Conservation (phyloP, 2,888 invertebrate genomes). For the Lasiommata megera region DNA sequence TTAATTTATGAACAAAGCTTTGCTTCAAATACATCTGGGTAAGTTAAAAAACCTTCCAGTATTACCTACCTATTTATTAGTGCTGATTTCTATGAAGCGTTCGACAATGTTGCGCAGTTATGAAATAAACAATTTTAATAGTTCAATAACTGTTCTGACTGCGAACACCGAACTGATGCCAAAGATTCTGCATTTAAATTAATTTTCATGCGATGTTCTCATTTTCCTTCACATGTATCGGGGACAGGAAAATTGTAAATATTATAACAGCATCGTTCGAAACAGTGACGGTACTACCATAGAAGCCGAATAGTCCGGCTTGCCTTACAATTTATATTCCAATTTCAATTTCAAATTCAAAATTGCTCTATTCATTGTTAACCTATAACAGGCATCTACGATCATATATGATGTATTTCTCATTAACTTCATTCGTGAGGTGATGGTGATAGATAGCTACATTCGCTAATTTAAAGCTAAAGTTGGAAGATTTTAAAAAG, state of each 20-base stretch:
- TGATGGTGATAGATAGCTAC: too few relatives aligned
- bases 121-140: slow-evolving; percentile 19
- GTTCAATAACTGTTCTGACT: slow-evolving; percentile 20
- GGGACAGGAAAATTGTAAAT: background rate
- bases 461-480: too few relatives aligned
- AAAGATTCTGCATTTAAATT: slow-evolving; percentile 14
- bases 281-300: background rate
- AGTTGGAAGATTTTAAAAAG: too few relatives aligned
- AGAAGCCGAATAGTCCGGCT: background rate
- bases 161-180: slow-evolving; percentile 23
- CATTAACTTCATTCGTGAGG: too few relatives aligned
- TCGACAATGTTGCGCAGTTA: slow-evolving; percentile 6
- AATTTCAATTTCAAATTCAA: too few relatives aligned
- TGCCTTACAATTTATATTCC: background rate
- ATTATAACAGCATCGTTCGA: background rate
- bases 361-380: too few relatives aligned
- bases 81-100: slow-evolving; percentile 7
- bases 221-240: slow-evolving; percentile 14
- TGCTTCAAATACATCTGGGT: too few relatives aligned
- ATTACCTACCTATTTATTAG: background rate
- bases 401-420: too few relatives aligned
- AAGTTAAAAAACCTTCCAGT: too few relatives aligned
- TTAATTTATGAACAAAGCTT: too few relatives aligned
- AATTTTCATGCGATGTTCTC: slow-evolving; percentile 16
- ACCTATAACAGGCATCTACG: too few relatives aligned